These are phyloP conservation scores for Brachyistius frenatus DNA, from an alignment of 2,113 vertebrate genomes.

Conservation along the genomic window DNA sequence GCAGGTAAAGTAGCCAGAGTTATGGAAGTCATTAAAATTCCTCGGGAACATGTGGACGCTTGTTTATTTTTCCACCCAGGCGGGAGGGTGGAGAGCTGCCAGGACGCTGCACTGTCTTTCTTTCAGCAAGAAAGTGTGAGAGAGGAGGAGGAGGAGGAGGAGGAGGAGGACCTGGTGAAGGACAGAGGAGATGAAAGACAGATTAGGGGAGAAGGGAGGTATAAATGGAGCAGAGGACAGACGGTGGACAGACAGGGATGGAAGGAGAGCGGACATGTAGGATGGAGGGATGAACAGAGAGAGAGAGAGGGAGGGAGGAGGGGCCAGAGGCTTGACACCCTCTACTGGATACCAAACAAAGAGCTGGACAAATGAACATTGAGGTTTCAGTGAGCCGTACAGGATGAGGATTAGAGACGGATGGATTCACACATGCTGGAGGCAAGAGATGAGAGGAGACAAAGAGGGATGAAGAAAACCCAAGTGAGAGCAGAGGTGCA, in stretches of 20 bases:
- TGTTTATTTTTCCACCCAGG: constrained; percentile 84
- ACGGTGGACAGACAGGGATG: constrained; percentile 19
- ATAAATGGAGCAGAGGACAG: constrained; percentile 28
- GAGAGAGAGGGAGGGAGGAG: background rate
- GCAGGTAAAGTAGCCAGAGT: constrained; percentile 80
- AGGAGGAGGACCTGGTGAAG: constrained; percentile 37
- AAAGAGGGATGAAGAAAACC: constrained; percentile 8
- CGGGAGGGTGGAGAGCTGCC: constrained; percentile 67
- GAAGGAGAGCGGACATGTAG: constrained; percentile 20
- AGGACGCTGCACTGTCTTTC: constrained; percentile 69
- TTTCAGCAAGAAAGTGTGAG: constrained; percentile 39
- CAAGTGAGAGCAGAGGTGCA: background rate
- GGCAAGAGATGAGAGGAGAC: constrained; percentile 1
- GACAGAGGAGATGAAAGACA: constrained; percentile 53
- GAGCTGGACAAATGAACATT: constrained; percentile 54
- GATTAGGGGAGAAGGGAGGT: constrained; percentile 16
- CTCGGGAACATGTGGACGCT: constrained; percentile 79
- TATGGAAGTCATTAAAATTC: constrained; percentile 91
- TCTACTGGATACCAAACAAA: constrained; percentile 47
- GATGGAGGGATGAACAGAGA: constrained; percentile 10
- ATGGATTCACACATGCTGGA: constrained; percentile 52
- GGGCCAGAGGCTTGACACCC: constrained; percentile 30
- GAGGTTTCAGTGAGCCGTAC: constrained; percentile 55
- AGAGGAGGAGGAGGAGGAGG: constrained; percentile 42
- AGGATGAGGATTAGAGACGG: constrained; percentile 63